These are phyloP conservation scores for Germaria angustata DNA, from an alignment of 2,888 invertebrate species.

Conservation along the genomic window DNA sequence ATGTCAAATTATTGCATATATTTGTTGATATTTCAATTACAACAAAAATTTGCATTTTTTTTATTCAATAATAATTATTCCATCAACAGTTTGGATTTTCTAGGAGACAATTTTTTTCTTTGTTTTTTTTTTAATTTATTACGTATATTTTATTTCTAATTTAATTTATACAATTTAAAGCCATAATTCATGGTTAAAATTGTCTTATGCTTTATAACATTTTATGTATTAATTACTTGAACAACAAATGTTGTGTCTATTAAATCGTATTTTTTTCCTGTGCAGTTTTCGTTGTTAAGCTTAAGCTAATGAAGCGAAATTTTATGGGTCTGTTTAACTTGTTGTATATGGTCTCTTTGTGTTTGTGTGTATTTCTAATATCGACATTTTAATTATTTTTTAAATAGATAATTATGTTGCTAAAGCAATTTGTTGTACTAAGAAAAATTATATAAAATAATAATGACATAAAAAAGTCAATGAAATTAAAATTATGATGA, in stretches of 20 bases:
- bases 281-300: conserved; percentile 18
- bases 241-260: conserved; percentile 37
- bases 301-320: neutral
- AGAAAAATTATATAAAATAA: conserved; percentile 21
- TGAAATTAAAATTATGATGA: neutral
- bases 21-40: too few relatives aligned
- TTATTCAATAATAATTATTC: neutral
- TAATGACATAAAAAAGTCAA: conserved; percentile 8
- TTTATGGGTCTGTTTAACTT: conserved; percentile 5
- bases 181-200: conserved; percentile 55
- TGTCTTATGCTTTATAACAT: conserved; percentile 53
- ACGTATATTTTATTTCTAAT: neutral
- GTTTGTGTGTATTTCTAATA: conserved; percentile 4
- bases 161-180: conserved; percentile 57
- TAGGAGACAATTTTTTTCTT: too few relatives aligned
- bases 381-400: conserved; percentile 64
- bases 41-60: too few relatives aligned
- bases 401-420: conserved; percentile 62
- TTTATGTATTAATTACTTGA: conserved; percentile 65
- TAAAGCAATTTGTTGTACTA: conserved; percentile 58
- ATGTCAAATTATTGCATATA: too few relatives aligned
- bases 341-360: conserved; percentile 10
- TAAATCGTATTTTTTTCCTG: neutral
- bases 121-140: neutral
- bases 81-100: neutral